These are phyloP conservation scores for Xenopus petersii DNA, from an alignment of 2,797 vertebrate genomes.

Conservation along the genomic window DNA sequence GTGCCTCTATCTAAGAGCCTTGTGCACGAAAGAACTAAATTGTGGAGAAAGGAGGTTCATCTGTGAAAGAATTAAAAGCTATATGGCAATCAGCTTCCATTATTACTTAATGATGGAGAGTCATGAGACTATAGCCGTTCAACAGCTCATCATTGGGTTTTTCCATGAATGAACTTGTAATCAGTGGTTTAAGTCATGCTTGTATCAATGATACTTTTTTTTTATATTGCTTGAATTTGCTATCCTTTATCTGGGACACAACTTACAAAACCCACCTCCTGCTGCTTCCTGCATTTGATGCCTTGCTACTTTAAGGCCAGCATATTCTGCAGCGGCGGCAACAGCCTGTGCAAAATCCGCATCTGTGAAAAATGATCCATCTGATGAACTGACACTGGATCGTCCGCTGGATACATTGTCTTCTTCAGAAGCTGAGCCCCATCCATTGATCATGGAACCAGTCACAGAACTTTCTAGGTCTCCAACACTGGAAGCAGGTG, in stretches of 20 bases:
- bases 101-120: too few relatives aligned
- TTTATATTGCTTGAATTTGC: not conserved
- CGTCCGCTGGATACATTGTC: constrained; percentile 95
- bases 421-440: constrained; percentile 97
- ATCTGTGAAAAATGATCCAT: constrained; percentile 96
- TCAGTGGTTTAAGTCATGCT: not conserved
- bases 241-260: too few relatives aligned
- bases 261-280: constrained; percentile 55
- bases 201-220: not conserved
- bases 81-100: too few relatives aligned
- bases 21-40: too few relatives aligned
- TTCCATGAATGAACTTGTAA: not conserved
- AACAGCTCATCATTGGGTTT: too few relatives aligned
- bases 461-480: constrained; percentile 97
- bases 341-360: constrained; percentile 97
- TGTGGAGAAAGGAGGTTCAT: too few relatives aligned
- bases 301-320: constrained; percentile 85
- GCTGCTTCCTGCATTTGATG: constrained; percentile 78
- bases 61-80: too few relatives aligned
- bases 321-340: constrained; percentile 91
- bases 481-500: constrained; percentile 92
- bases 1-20: too few relatives aligned
- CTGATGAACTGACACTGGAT: constrained; percentile 94
- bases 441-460: constrained; percentile 98
- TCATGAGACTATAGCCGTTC: too few relatives aligned